phyloP scores from a whole-genome alignment of 2,888 invertebrate genomes.

The Cyrtodaria siliqua region DNA sequence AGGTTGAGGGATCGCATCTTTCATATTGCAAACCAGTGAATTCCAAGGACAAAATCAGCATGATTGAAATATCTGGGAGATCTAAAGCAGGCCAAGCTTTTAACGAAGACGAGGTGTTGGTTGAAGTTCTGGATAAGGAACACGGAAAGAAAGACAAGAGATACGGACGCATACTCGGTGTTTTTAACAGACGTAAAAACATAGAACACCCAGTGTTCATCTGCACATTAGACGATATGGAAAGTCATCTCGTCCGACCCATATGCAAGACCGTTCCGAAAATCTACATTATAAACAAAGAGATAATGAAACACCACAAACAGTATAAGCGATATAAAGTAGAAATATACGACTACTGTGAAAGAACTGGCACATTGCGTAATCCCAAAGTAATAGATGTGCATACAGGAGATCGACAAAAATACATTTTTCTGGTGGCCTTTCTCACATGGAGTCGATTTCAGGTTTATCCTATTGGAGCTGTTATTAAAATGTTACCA shows the following conservation, averaged over 20 bases:
- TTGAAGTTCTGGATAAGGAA: constrained; percentile 54
- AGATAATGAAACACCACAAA: constrained; percentile 7
- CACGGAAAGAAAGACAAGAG: constrained; percentile 28
- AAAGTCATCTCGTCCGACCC: constrained; percentile 62
- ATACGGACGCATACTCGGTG: constrained; percentile 33
- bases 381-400: constrained; percentile 35
- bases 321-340: constrained; percentile 21
- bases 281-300: constrained; percentile 35
- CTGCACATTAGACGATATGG: constrained; percentile 66
- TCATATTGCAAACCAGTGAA: constrained; percentile 56
- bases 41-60: constrained; percentile 14
- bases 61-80: constrained; percentile 66
- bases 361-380: constrained; percentile 17
- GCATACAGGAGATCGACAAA: constrained; percentile 43
- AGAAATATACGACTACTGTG: constrained; percentile 61
- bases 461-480: constrained; percentile 62
- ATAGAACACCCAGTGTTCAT: constrained; percentile 62
- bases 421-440: constrained; percentile 63
- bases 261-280: constrained; percentile 72
- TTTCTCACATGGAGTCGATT: constrained; percentile 54
- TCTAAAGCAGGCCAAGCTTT: constrained; percentile 66
- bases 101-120: constrained; percentile 68
- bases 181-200: constrained; percentile 38
- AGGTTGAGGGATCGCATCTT: constrained; percentile 57
- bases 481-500: constrained; percentile 54